phyloP scores from a whole-genome alignment of 2,797 vertebrate genomes.

The Lagocephalus sceleratus region DNA sequence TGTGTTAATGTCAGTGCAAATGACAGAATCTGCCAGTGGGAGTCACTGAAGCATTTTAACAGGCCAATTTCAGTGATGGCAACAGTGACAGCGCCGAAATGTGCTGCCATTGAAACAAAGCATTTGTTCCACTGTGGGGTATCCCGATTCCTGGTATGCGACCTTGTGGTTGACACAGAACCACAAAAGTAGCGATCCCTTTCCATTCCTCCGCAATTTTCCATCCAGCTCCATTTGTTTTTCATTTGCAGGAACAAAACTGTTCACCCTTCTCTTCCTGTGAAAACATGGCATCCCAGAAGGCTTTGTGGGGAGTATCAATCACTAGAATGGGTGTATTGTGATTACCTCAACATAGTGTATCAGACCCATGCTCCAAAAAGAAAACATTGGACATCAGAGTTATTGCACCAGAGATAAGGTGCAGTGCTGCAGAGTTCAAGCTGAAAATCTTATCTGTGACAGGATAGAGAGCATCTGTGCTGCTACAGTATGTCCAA shows the following conservation, averaged over 20 bases:
- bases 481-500: constrained; percentile 32
- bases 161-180: constrained; percentile 69
- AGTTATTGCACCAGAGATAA: constrained; percentile 57
- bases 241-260: constrained; percentile 71
- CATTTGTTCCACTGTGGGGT: constrained; percentile 45
- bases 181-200: constrained; percentile 65
- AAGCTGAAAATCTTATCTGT: constrained; percentile 47
- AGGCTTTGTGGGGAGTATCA: constrained; percentile 67
- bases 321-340: constrained; percentile 61
- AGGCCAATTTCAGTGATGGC: constrained; percentile 48
- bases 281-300: constrained; percentile 70
- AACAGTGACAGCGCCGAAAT: constrained; percentile 50
- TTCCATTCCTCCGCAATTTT: constrained; percentile 66
- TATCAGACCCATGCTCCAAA: constrained; percentile 43
- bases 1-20: constrained; percentile 23
- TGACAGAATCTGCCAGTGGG: constrained; percentile 24
- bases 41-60: constrained; percentile 45
- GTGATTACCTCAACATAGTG: constrained; percentile 55
- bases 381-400: constrained; percentile 55
- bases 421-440: constrained; percentile 23
- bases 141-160: constrained; percentile 69
- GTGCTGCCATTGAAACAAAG: constrained; percentile 54
- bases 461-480: constrained; percentile 37
- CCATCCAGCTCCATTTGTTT: constrained; percentile 70
- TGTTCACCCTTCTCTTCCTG: constrained; percentile 65